Evolutionary conservation across 2,888 invertebrate species (phyloP), one percentile per base, ranked within the genome.

Genomic region (Thalpophila matura): DNA sequence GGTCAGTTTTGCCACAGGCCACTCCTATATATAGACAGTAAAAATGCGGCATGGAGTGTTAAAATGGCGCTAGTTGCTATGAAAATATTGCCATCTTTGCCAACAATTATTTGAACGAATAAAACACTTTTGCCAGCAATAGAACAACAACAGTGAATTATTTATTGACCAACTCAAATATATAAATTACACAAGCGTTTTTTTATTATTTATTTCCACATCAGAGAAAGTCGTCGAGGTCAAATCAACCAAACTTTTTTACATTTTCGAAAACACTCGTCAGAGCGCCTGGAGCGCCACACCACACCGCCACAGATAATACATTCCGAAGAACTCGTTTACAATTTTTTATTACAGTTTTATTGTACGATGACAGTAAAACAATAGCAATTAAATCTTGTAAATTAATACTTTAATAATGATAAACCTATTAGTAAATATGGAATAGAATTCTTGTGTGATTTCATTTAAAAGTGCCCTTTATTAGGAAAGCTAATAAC

Each of bases 231-330:
- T 62, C 18, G 42, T 43, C 62, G 62, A 67, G 74, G 74, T 55
- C 58, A 54, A n/a, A n/a, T n/a, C n/a, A n/a, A n/a, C n/a, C n/a
- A n/a, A 35, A 20, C 10, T 55, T 57, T 69, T 76, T 65, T 27
- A 9, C 33, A n/a, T n/a, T n/a, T n/a, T n/a, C n/a, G n/a, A n/a
- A n/a, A n/a, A n/a, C n/a, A n/a, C n/a, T n/a, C n/a, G n/a, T n/a
- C n/a, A n/a, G n/a, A n/a, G n/a, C n/a, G n/a, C n/a, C n/a, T n/a
- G n/a, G n/a, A n/a, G n/a, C n/a, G n/a, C n/a, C n/a, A n/a, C n/a
- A n/a, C n/a, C n/a, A n/a, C n/a, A 24, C 5, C 14, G 29, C 71
- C 76, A 79, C 66, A 75, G 75, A 75, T 29, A 49, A 78, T 42
- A 74, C 9, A 58, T 31, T 40, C 18, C 20, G 24, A 27, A 29